These are phyloP conservation scores for Lithophane ornitopus DNA, from an alignment of 2,888 invertebrate genomes.

Conservation along the genomic window DNA sequence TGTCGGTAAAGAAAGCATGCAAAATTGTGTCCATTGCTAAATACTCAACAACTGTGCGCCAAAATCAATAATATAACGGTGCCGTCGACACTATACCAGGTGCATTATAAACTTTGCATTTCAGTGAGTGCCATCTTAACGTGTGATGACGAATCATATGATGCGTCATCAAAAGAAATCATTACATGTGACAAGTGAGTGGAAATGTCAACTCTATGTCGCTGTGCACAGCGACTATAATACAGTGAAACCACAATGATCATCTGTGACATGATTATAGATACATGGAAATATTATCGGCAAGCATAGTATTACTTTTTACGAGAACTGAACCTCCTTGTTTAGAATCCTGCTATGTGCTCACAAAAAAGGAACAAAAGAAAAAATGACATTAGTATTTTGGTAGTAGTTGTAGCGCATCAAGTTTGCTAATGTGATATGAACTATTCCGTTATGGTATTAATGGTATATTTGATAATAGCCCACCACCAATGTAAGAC, in stretches of 20 bases:
- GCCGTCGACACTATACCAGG: conserved; percentile 90
- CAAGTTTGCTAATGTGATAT: conserved; percentile 70
- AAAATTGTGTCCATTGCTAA: conserved; percentile 90
- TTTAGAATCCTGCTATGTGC: conserved; percentile 90
- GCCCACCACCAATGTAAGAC: conserved; percentile 78
- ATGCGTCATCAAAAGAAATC: conserved; percentile 88
- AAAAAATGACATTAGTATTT: conserved; percentile 89
- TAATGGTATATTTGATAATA: conserved; percentile 65
- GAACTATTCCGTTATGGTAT: conserved; percentile 70
- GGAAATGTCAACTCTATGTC: conserved; percentile 83
- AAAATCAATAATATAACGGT: conserved; percentile 90
- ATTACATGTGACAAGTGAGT: conserved; percentile 94
- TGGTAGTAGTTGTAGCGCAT: conserved; percentile 77
- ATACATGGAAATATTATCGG: conserved; percentile 84
- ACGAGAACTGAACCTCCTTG: conserved; percentile 89
- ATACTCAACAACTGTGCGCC: conserved; percentile 91
- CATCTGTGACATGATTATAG: conserved; percentile 80
- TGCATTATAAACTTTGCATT: conserved; percentile 90
- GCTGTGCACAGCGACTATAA: conserved; percentile 76
- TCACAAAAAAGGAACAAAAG: conserved; percentile 87
- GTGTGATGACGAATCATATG: conserved; percentile 76
- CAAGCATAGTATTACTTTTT: conserved; percentile 89
- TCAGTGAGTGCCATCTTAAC: conserved; percentile 91
- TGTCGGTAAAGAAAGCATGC: conserved; percentile 90
- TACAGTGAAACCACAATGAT: conserved; percentile 80